A percentile compares a stretch with the other conserved stretches of the same genome.
These are phyloP conservation scores for Nomada ruficornis DNA, from an alignment of 2,888 invertebrate species.

Conservation along the genomic window DNA sequence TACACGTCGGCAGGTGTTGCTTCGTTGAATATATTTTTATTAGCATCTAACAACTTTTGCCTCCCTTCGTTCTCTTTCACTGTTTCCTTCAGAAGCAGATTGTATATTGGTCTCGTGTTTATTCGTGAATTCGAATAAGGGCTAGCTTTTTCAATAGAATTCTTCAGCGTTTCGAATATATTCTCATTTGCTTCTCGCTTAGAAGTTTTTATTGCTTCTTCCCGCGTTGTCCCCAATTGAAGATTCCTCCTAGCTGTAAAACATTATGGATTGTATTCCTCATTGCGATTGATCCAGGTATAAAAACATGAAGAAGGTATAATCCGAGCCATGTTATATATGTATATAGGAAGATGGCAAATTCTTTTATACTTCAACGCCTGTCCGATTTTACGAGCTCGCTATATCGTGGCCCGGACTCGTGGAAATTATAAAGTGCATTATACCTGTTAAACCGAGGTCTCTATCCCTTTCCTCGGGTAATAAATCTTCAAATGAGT, in stretches of 20 bases:
- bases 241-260: constrained; percentile 3
- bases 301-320: neutral
- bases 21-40: constrained; percentile 5
- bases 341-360: neutral
- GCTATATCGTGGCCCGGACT: no score
- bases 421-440: neutral
- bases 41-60: constrained; percentile 13
- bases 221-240: neutral
- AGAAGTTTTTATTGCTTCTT: neutral
- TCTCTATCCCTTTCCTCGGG: constrained; percentile 20
- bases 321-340: neutral
- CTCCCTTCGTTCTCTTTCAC: constrained; percentile 28
- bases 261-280: neutral
- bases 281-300: neutral
- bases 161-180: constrained; percentile 35
- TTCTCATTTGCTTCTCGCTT: constrained; percentile 35
- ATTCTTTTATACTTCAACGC: no score
- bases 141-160: constrained; percentile 17
- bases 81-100: constrained; percentile 37
- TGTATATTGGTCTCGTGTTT: constrained; percentile 42
- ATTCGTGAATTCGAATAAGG: neutral
- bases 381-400: no score
- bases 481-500: constrained; percentile 28
- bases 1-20: constrained; percentile 13
- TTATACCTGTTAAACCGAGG: constrained; percentile 28